These are phyloP conservation scores for Uropetala carovei DNA, from an alignment of 2,888 invertebrate genomes.

Conservation along the genomic window DNA sequence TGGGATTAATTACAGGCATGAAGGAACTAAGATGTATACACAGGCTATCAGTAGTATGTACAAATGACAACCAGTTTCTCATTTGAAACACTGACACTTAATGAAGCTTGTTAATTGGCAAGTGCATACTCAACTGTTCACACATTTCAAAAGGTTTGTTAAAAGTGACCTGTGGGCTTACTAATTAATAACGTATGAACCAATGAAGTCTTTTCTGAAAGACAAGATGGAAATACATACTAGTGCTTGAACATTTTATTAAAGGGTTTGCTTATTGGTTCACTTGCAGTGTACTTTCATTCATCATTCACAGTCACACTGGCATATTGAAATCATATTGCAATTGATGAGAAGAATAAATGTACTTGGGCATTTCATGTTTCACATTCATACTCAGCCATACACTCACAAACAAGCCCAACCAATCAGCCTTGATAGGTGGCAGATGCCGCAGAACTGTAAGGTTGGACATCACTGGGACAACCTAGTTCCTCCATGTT, in stretches of 20 bases:
- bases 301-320: slow-evolving; percentile 45
- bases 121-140: slow-evolving; percentile 56
- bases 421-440: slow-evolving; percentile 62
- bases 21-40: slow-evolving; percentile 55
- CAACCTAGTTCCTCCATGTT: slow-evolving; percentile 55
- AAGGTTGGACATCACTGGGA: slow-evolving; percentile 58
- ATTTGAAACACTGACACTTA: slow-evolving; percentile 59
- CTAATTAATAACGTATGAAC: slow-evolving; percentile 56
- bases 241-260: slow-evolving; percentile 62
- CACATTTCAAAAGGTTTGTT: slow-evolving; percentile 49
- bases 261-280: slow-evolving; percentile 58
- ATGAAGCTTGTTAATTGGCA: slow-evolving; percentile 52
- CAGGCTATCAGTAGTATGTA: slow-evolving; percentile 60
- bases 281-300: slow-evolving; percentile 54
- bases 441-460: slow-evolving; percentile 53
- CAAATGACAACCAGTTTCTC: slow-evolving; percentile 61
- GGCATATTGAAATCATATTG: slow-evolving; percentile 59
- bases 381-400: slow-evolving; percentile 56
- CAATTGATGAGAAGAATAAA: slow-evolving; percentile 58
- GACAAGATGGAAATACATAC: slow-evolving; percentile 62
- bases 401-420: slow-evolving; percentile 52
- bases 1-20: slow-evolving; percentile 62
- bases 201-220: slow-evolving; percentile 61
- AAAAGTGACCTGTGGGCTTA: slow-evolving; percentile 49
- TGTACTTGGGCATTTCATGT: slow-evolving; percentile 49